Evolutionary conservation across 2,113 vertebrate genomes (phyloP).

Genomic region (Austrofundulus limnaeus): DNA sequence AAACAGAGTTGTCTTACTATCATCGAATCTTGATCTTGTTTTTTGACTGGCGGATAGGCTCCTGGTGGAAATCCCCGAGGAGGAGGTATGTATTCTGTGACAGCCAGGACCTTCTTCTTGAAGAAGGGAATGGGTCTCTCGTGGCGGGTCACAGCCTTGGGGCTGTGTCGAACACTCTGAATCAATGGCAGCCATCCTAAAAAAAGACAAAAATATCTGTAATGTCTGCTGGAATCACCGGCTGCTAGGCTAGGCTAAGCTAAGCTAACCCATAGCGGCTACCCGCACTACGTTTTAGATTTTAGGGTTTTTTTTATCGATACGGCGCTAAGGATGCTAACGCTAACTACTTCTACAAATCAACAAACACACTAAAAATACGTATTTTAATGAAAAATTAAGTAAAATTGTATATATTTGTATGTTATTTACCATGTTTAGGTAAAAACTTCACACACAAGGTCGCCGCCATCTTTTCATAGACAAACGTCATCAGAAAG

Average conservation of each 20-base stretch:
- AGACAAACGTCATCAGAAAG: slow-evolving; percentile 35
- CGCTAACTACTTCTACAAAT: neutral
- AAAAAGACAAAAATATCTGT: slow-evolving; percentile 1
- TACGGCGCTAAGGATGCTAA: neutral
- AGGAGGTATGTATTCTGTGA: slow-evolving; percentile 87
- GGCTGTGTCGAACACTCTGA: slow-evolving; percentile 83
- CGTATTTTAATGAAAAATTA: neutral
- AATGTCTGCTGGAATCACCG: neutral
- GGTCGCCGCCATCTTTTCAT: slow-evolving; percentile 79
- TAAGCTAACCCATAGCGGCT: neutral
- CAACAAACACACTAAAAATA: fast-evolving
- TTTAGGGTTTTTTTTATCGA: neutral
- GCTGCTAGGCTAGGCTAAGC: slow-evolving; percentile 4
- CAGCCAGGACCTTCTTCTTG: slow-evolving; percentile 88
- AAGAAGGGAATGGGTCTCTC: slow-evolving; percentile 84
- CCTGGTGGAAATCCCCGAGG: slow-evolving; percentile 63
- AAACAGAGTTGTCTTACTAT: slow-evolving; percentile 62
- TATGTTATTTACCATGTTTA: slow-evolving; percentile 69
- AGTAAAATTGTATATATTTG: neutral
- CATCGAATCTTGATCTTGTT: slow-evolving; percentile 40
- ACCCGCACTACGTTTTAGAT: neutral
- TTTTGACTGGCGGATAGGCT: slow-evolving; percentile 70
- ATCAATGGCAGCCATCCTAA: slow-evolving; percentile 84
- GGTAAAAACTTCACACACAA: slow-evolving; percentile 72
- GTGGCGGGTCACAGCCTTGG: slow-evolving; percentile 93